Base-by-base conservation (phyloP, 2,888 invertebrate species). In the Charanyca ferruginea region DNA sequence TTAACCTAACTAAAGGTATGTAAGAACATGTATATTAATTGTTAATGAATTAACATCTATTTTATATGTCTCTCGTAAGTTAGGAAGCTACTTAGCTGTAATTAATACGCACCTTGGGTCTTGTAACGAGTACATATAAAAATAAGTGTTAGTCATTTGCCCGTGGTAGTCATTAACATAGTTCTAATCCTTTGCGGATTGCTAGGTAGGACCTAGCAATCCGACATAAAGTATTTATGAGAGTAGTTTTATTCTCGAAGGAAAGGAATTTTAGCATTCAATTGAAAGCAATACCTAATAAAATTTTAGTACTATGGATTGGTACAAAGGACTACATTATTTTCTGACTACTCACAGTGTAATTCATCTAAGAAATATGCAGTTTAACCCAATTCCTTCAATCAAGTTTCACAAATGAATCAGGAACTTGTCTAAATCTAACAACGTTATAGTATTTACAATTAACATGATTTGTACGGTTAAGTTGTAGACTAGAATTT, bases 331-430 rank as follows among this genome's bases (percentile, higher is more conserved):
- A 55, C 74, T 48, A 52, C 73, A 75, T 75, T 75, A 62, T 62
- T 57, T 59, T 59, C 51, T 20, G 41, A 42, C 58, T 51, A 77
- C 58, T 75, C 73, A 75, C 45, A 62, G 77, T 52, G 32, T 41
- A 57, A 77, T 52, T 75, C 73, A 75, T 66, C 66, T 77, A 66
- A 35, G 59, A 73, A 76, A 73, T 73, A 76, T 76, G 75, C 57
- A 67, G 73, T 77, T 59, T 64, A 76, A 67, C 63, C 75, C 66
- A 77, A 77, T 76, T 73, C 73, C 66, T 61, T 77, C 78, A 67
- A 77, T 75, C 74, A 59, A 72, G 73, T 75, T 72, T 45, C 73
- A 57, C 54, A 72, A 72, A 62, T 61, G 63, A 77, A 60, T 63
- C 73, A 77, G 62, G 57, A 67, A 66, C 54, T 66, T 60, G 73